Evolutionary conservation across 92 coral and sea anemone genomes (phyloP), one percentile per base, ranked within the genome.

Genomic region (Epizoanthus illoricatus): DNA sequence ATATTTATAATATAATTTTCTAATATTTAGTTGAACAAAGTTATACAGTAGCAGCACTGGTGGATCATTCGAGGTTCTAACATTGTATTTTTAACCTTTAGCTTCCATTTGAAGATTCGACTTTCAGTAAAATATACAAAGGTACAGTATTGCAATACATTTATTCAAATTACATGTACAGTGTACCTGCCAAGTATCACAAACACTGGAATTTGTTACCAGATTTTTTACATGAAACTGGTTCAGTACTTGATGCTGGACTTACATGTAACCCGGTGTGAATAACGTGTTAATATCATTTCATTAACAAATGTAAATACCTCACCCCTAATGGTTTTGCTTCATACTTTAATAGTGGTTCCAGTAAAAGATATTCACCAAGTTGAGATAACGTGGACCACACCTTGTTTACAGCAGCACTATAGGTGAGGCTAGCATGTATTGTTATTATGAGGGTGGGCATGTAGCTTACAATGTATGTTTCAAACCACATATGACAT

Each of bases 311-410:
- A 49, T 49, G 11, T 7, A 9, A 28, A 28, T 65, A 28, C 21
- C 40, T 65, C 40, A 59, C 65, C 20, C 7, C 40, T 8, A 23
- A 17, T 75, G 59, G 28, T 21, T n/a, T 76, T 84, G 47, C 65
- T 71, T 45, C 40, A 0, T 61, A 59, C 80, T 74, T 4, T 40
- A 52, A 52, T 52, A 94, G 98, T 94, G 62, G 82, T 94, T 10
- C 98, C 98, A 67, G 87, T 94, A 8, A 90, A 91, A 63, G 97
- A 94, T 65, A 76, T 88, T 23, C 94, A 94, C 86, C 94, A 94
- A 69, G 60, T 94, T 61, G 98, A 92, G 73, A 85, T 94, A 66
- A 92, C 94, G 17, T 94, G 98, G 98, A 87, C 91, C 79, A 80
- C 89, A 23, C 97, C 97, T 13, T 86, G 93, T n/a, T 90, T 92